A percentile compares a stretch with the other conserved stretches of the same genome.
Evolutionary conservation across 2,113 vertebrate genomes (phyloP).

Genomic region (Microcebus jonahi): DNA sequence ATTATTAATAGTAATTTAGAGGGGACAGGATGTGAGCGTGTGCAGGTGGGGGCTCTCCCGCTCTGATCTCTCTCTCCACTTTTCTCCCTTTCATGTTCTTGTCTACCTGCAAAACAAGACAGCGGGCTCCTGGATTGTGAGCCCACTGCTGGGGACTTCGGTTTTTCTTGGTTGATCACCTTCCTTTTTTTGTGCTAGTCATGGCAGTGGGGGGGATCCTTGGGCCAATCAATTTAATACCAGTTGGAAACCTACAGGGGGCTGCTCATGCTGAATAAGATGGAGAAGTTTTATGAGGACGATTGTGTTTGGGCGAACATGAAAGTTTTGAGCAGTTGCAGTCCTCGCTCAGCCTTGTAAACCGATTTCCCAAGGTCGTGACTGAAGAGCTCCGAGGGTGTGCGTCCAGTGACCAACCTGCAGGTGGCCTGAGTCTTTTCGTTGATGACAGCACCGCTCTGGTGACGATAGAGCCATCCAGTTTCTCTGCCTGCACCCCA

Average conservation of each 20-base stretch:
- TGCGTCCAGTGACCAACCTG: background rate
- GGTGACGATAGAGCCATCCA: background rate
- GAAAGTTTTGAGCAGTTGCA: background rate
- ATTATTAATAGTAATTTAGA: slow-evolving; percentile 41
- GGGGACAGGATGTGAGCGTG: background rate
- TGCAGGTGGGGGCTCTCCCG: background rate
- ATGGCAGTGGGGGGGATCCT: background rate
- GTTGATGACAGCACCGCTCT: background rate
- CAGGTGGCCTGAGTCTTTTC: background rate
- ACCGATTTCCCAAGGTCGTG: background rate
- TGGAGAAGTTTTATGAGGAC: background rate
- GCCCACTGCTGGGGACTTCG: background rate
- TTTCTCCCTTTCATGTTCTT: background rate
- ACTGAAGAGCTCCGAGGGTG: background rate
- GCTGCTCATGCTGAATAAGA: background rate
- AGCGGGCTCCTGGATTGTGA: background rate
- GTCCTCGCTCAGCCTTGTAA: background rate
- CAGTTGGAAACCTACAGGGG: background rate
- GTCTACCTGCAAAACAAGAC: background rate
- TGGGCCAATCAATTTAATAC: background rate
- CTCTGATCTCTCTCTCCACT: background rate
- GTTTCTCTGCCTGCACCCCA: background rate
- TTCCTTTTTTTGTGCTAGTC: background rate
- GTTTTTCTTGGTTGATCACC: background rate
- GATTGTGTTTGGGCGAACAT: background rate